phyloP scores from a whole-genome alignment of 2,113 vertebrate genomes.

The Rostratula benghalensis region DNA sequence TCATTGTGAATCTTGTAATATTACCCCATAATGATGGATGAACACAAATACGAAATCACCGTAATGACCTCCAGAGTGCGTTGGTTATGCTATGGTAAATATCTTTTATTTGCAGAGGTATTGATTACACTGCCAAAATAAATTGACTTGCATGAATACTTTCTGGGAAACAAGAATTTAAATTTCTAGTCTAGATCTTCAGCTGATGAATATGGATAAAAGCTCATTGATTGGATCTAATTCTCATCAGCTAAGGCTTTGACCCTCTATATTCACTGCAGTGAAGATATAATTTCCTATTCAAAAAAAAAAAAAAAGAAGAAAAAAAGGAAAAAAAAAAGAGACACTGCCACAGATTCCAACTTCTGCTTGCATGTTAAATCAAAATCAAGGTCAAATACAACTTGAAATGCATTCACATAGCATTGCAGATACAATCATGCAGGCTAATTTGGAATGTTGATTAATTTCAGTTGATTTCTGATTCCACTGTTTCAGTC shows the following conservation, averaged over 20 bases:
- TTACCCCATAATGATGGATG: not conserved
- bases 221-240: conserved; percentile 53
- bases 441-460: not conserved
- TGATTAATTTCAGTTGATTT: not conserved
- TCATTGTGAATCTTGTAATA: not conserved
- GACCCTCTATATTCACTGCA: conserved; percentile 11
- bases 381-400: conserved; percentile 46
- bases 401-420: not conserved
- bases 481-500: not conserved
- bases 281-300: not conserved
- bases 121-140: conserved; percentile 46
- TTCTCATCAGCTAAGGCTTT: conserved; percentile 50
- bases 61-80: conserved; percentile 1
- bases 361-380: not conserved
- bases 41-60: not conserved
- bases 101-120: conserved; percentile 16
- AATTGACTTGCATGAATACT: conserved; percentile 44
- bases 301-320: not conserved
- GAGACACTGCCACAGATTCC: not conserved
- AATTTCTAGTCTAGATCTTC: conserved; percentile 48
- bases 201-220: conserved; percentile 58
- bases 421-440: not conserved
- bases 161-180: conserved; percentile 61
- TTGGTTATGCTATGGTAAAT: conserved; percentile 29
- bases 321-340: not conserved